These are phyloP conservation scores for Drosophila acutilabella DNA, from an alignment of 2,888 invertebrate genomes.

Conservation along the genomic window DNA sequence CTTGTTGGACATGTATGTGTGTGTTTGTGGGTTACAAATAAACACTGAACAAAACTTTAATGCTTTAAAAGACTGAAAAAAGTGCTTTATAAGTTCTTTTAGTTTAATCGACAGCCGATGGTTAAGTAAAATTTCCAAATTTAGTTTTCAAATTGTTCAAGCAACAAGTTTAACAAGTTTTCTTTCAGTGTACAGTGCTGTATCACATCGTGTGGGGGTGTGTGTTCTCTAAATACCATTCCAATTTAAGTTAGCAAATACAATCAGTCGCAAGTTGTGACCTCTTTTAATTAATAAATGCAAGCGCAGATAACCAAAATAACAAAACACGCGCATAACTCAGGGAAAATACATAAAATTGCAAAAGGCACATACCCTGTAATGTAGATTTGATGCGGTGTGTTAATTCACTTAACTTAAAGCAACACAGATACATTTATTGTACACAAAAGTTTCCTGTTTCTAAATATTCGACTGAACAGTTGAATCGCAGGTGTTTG, in stretches of 20 bases:
- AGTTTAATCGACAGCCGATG: too few relatives aligned
- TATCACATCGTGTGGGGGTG: background rate
- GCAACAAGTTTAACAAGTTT: too few relatives aligned
- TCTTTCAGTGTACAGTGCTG: background rate
- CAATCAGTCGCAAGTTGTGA: slow-evolving; percentile 34
- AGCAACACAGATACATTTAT: background rate
- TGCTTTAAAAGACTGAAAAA: too few relatives aligned
- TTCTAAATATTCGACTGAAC: background rate
- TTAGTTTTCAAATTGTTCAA: too few relatives aligned
- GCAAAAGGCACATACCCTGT: background rate
- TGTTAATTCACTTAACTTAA: too few relatives aligned
- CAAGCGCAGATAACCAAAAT: slow-evolving; percentile 33
- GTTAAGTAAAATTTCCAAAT: too few relatives aligned
- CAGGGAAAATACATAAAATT: background rate
- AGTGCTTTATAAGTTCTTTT: too few relatives aligned
- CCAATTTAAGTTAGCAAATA: slow-evolving; percentile 50
- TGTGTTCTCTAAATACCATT: slow-evolving; percentile 30
- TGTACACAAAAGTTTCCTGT: too few relatives aligned
- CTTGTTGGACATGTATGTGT: background rate
- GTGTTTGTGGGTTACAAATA: background rate
- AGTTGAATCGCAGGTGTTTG: slow-evolving; percentile 45
- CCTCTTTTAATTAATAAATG: slow-evolving; percentile 63
- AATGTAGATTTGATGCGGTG: background rate
- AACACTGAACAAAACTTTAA: too few relatives aligned
- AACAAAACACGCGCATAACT: background rate